phyloP scores from a whole-genome alignment of 2,888 invertebrate genomes.

The Nebria salina region DNA sequence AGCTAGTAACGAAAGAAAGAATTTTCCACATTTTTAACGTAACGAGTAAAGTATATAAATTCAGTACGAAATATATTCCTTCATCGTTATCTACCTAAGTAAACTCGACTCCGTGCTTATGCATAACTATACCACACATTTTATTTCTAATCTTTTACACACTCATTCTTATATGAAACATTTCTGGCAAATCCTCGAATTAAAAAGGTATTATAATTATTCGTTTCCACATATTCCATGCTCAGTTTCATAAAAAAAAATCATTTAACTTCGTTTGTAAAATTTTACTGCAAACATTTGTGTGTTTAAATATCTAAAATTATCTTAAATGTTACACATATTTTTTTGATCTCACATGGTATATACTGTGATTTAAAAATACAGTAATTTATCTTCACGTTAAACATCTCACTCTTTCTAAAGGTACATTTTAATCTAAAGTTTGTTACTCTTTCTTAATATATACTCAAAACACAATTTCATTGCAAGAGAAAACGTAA shows the following conservation, averaged over 20 bases:
- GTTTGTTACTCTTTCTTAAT: no score
- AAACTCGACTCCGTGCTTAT: not conserved
- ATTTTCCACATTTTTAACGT: not conserved
- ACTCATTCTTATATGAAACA: not conserved
- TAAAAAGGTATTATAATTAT: not conserved
- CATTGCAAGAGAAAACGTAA: not conserved
- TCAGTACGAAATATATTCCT: not conserved
- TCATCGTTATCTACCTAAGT: not conserved
- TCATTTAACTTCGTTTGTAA: not conserved
- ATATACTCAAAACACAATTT: not conserved
- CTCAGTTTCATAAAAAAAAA: not conserved
- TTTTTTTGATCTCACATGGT: no score
- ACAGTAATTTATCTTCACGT: no score
- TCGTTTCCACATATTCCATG: not conserved
- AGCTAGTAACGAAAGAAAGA: not conserved
- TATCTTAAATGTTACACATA: no score
- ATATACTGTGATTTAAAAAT: no score
- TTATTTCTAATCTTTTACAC: not conserved
- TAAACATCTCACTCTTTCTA: no score
- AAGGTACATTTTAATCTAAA: no score
- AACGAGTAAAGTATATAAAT: not conserved
- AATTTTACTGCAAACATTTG: no score
- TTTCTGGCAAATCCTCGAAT: not conserved
- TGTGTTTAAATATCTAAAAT: no score
- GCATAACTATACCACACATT: not conserved